Conservation (phyloP, 2,113 vertebrate genomes). For the Triplophysa rosa region DNA sequence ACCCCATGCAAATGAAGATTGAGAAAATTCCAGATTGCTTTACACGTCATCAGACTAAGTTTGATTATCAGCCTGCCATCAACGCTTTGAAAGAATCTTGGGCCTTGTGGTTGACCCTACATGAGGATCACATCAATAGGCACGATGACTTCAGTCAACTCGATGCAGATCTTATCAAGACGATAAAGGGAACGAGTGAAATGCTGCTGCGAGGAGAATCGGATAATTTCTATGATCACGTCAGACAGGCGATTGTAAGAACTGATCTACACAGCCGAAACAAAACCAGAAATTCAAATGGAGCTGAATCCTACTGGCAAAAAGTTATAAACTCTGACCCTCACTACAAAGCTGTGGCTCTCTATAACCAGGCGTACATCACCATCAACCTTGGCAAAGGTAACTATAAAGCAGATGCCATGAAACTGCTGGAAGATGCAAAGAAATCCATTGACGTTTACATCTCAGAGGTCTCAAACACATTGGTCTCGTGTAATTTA, state of each 20-base stretch:
- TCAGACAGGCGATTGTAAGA: constrained; percentile 46
- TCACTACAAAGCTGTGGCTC: constrained; percentile 40
- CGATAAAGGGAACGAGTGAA: background rate
- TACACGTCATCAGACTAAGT: background rate
- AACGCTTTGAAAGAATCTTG: constrained; percentile 54
- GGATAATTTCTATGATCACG: constrained; percentile 49
- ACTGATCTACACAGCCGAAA: constrained; percentile 42
- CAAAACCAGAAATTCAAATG: constrained; percentile 16
- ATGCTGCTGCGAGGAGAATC: constrained; percentile 29
- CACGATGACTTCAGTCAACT: constrained; percentile 40
- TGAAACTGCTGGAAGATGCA: constrained; percentile 27
- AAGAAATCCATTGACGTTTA: constrained; percentile 19
- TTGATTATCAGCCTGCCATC: constrained; percentile 52
- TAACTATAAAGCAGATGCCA: constrained; percentile 42
- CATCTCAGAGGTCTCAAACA: constrained; percentile 32
- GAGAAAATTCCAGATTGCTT: constrained; percentile 3
- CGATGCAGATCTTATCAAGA: constrained; percentile 14
- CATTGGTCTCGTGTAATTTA: constrained; percentile 24
- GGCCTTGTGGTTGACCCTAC: constrained; percentile 50
- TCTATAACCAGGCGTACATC: constrained; percentile 47
- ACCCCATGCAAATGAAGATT: background rate
- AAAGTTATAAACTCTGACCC: constrained; percentile 20
- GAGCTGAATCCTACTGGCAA: constrained; percentile 43
- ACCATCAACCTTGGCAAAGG: constrained; percentile 45
- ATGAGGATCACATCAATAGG: constrained; percentile 48